Evolutionary conservation across 2,888 invertebrate genomes (phyloP).

Genomic region (Capitulum mitella): DNA sequence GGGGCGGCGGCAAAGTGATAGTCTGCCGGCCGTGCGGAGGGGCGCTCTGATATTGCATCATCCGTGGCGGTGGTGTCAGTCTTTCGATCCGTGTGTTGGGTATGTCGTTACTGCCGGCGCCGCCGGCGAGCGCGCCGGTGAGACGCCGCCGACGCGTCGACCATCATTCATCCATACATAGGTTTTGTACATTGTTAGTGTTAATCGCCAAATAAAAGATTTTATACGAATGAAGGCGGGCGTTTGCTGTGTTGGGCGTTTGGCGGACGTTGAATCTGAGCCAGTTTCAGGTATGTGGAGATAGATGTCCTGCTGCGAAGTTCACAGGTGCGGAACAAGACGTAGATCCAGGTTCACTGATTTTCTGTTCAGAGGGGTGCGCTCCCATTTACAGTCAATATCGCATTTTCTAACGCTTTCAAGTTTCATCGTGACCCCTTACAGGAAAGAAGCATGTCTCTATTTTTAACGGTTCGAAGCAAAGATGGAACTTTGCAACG

Average conservation of each 20-base stretch:
- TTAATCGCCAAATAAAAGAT: conserved; percentile 18
- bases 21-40: not conserved
- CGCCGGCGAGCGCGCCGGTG: not conserved
- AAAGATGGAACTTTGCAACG: too few species aligned
- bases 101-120: not conserved
- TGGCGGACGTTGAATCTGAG: too few species aligned
- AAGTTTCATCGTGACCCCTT: too few species aligned
- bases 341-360: too few species aligned
- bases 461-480: too few species aligned
- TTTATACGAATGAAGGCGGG: not conserved
- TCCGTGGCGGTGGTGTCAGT: not conserved
- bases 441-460: too few species aligned
- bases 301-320: too few species aligned
- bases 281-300: too few species aligned
- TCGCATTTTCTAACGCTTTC: too few species aligned
- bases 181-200: conserved; percentile 20
- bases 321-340: too few species aligned
- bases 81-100: conserved; percentile 8
- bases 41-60: not conserved
- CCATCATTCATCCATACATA: not conserved
- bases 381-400: too few species aligned
- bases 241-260: not conserved
- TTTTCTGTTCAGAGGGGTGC: too few species aligned
- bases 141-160: not conserved
- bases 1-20: not conserved